Percentiles rank a stretch among this genome's conserved stretches.
phyloP scores from a whole-genome alignment of 1,140 invertebrate genomes.

The Dendrolimus punctatus region DNA sequence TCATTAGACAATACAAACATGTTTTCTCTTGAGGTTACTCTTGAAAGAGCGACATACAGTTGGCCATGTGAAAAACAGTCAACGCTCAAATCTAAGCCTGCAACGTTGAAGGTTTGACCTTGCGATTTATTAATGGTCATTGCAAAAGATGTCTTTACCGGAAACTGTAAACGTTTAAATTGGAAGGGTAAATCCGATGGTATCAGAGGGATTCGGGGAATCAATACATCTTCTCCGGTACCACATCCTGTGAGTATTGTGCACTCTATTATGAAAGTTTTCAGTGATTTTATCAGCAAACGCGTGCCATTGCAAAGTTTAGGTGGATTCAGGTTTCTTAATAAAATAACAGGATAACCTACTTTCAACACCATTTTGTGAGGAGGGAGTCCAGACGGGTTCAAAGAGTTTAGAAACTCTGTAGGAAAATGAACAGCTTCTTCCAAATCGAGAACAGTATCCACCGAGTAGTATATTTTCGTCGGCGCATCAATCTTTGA shows the following conservation, averaged over 20 bases:
- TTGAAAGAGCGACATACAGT: constrained; percentile 27
- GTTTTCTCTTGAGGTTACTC: constrained; percentile 26
- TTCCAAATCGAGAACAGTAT: constrained; percentile 28
- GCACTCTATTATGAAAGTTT: constrained; percentile 29
- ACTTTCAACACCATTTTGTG: too few relatives aligned
- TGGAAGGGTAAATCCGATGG: constrained; percentile 23
- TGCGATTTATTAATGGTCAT: constrained; percentile 27
- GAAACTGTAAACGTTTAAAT: constrained; percentile 28
- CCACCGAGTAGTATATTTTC: constrained; percentile 32
- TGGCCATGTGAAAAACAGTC: constrained; percentile 24
- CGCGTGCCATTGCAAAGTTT: too few relatives aligned
- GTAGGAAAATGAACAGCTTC: constrained; percentile 31
- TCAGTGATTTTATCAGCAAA: too few relatives aligned
- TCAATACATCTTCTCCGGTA: too few relatives aligned
- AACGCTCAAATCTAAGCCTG: constrained; percentile 18
- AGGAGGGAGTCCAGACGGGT: constrained; percentile 33
- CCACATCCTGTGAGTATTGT: constrained; percentile 28
- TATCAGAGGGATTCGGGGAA: constrained; percentile 30
- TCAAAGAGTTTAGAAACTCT: constrained; percentile 29
- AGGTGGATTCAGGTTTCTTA: too few relatives aligned
- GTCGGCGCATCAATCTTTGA: constrained; percentile 25
- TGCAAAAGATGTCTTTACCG: constrained; percentile 22
- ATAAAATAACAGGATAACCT: too few relatives aligned
- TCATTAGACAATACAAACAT: constrained; percentile 18
- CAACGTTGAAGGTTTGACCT: constrained; percentile 19